Conservation (phyloP, 2,888 invertebrate genomes). For the Philonicus albiceps region DNA sequence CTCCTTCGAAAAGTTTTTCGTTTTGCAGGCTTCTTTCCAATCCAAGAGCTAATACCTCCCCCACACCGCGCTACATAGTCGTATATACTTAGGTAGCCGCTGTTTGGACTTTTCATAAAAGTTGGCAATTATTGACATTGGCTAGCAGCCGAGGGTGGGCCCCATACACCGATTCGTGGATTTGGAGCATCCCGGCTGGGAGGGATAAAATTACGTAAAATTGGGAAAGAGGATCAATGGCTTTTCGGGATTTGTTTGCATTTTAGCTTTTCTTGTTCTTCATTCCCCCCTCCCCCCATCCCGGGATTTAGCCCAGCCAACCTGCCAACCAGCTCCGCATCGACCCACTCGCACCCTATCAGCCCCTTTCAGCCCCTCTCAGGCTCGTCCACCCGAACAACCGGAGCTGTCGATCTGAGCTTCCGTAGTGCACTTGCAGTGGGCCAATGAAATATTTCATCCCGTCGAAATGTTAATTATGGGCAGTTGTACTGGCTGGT, state of each 20-base stretch:
- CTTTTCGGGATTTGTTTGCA: slow-evolving; percentile 28
- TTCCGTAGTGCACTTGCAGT: background rate
- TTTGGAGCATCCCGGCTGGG: background rate
- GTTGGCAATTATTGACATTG: slow-evolving; percentile 31
- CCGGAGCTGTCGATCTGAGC: background rate
- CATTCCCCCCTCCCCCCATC: background rate
- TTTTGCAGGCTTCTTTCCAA: slow-evolving; percentile 20
- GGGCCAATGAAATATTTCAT: slow-evolving; percentile 5
- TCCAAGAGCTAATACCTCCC: background rate
- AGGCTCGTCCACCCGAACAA: background rate
- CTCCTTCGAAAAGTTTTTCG: slow-evolving; percentile 6
- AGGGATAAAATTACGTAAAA: background rate
- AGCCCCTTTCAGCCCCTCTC: background rate
- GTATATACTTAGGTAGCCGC: background rate
- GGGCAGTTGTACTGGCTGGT: background rate
- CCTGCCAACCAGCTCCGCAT: background rate
- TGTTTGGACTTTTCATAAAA: slow-evolving; percentile 41
- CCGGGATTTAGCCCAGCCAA: background rate
- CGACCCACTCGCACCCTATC: background rate
- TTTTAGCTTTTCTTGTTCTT: slow-evolving; percentile 13
- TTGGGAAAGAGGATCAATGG: slow-evolving; percentile 14
- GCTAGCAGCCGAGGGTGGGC: background rate
- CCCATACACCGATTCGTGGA: background rate
- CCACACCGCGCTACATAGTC: background rate
- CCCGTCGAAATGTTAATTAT: background rate